Base-by-base conservation (phyloP, 1,140 invertebrate species). In the Drosophila parvula region DNA sequence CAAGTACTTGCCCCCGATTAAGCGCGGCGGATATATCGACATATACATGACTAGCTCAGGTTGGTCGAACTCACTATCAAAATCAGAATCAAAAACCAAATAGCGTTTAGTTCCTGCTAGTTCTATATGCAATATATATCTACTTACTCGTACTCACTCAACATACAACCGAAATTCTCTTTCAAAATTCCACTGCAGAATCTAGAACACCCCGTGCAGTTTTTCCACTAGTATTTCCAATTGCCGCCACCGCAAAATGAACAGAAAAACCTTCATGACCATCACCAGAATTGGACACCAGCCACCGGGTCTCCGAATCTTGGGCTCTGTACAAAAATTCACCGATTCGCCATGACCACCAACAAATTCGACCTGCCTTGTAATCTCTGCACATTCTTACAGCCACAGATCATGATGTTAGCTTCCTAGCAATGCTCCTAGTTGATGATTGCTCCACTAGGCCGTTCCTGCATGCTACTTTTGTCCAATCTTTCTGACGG, bases 11-110 rank as follows among this genome's bases (percentile, higher is more conserved):
- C 96, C 96, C 91, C 94, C 96, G 64, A 94, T 97, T 92, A 96
- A 96, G 94, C 94, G 96, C 93, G 96, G 96, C 90, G 95, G 95
- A 93, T 94, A 94, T 93, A 95, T 96, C 93, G 96, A 97, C 93
- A 95, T 96, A 90, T 97, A 97, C 93, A 94, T 96, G 92, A 96
- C 95, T 92, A 96, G 96, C 93, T 96, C 96, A 96, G 96, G 96
- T 97, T 90, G 84, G 84, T 89, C 85, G 27, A 76, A 75, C 45
- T 61, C 12, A 56, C n/a, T 43, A 67, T 50, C 28, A 44, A 57
- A 51, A 36, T 44, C 34, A 65, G 43, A 65, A 65, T 41, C 12
- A 18, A 51, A 51, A 71, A 57, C 30, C 34, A 47, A 62, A 59
- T 60, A 48, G 63, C 65, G 67, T 81, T 82, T 71, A 79, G 80